Conservation (phyloP, 2,797 vertebrate species). For the Tapera naevia region DNA sequence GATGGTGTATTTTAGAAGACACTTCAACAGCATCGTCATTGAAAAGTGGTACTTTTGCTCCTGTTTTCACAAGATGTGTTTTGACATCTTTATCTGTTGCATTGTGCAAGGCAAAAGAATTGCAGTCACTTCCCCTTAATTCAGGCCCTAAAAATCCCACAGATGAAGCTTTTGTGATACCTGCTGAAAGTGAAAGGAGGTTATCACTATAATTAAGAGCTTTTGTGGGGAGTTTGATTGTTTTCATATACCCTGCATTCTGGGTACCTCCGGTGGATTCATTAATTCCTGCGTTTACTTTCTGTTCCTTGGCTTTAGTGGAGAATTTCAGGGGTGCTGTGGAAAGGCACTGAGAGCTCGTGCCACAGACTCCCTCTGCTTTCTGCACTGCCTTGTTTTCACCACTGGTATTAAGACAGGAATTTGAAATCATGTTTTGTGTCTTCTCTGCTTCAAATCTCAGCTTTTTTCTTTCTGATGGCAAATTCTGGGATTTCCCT, state of each 20-base stretch:
- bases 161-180: not conserved
- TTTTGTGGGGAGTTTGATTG: not conserved
- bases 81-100: not conserved
- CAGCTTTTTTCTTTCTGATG: conserved; percentile 89
- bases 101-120: not conserved
- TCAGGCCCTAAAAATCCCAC: not conserved
- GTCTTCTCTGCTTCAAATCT: conserved; percentile 75
- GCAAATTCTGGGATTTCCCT: conserved; percentile 66
- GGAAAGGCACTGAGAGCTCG: not conserved
- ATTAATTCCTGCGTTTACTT: not conserved
- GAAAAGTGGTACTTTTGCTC: not conserved
- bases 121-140: not conserved
- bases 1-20: not conserved
- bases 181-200: conserved; percentile 36
- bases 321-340: not conserved
- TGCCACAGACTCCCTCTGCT: not conserved
- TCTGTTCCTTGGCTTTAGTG: not conserved
- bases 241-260: not conserved
- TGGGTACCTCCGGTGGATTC: not conserved
- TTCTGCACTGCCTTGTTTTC: not conserved
- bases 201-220: not conserved
- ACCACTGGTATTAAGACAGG: not conserved
- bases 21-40: not conserved
- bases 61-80: not conserved
- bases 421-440: not conserved